Percentiles rank a stretch among this genome's conserved stretches.
Conservation (phyloP, 2,888 invertebrate species). For the Dasypolia templi region DNA sequence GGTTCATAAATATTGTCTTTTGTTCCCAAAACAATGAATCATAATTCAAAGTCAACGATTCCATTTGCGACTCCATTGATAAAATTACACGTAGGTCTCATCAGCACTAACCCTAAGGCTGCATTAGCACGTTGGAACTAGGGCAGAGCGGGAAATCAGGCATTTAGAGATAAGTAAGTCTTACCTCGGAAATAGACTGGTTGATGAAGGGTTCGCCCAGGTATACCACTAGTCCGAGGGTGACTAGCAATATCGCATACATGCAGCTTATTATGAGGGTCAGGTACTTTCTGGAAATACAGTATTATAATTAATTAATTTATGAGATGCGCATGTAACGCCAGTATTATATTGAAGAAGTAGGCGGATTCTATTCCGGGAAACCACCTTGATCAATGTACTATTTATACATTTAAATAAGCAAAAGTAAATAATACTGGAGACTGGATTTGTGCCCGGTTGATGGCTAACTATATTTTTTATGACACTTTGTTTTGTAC, state of each 20-base stretch:
- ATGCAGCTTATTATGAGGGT: constrained; percentile 92
- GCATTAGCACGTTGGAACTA: constrained; percentile 15
- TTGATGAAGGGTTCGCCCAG: constrained; percentile 90
- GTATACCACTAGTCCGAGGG: constrained; percentile 92
- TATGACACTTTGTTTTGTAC: no score
- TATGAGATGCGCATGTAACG: not conserved
- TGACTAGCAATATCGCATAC: constrained; percentile 92
- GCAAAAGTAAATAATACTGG: not conserved
- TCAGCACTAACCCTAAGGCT: constrained; percentile 22
- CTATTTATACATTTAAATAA: not conserved
- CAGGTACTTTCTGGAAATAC: constrained; percentile 89
- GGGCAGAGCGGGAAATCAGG: constrained; percentile 14
- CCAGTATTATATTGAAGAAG: not conserved
- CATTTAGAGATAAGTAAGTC: constrained; percentile 40
- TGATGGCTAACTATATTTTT: no score
- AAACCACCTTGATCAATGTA: not conserved
- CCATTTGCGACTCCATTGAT: not conserved
- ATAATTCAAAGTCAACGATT: not conserved
- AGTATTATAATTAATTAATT: not conserved
- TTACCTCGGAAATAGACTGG: constrained; percentile 90
- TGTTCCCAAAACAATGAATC: not conserved
- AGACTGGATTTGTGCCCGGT: not conserved
- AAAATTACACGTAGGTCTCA: constrained; percentile 6
- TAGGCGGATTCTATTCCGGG: not conserved
- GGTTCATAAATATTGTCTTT: not conserved